Percentiles rank a stretch among this genome's conserved stretches.
Conservation (phyloP, 2,888 invertebrate genomes). For the Heliconius hortense region DNA sequence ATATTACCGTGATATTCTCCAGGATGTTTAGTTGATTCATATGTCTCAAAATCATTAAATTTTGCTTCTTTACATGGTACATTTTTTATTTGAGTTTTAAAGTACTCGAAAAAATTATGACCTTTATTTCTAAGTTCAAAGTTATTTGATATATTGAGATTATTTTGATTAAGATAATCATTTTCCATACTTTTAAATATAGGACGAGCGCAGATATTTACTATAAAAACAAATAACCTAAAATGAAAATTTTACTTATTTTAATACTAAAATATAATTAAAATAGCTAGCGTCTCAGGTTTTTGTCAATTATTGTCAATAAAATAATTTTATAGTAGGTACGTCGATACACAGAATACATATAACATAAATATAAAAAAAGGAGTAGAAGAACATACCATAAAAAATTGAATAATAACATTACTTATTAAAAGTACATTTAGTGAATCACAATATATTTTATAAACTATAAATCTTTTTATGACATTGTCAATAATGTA, state of each 20-base stretch:
- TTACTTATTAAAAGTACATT: slow-evolving; percentile 53
- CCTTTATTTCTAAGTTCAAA: slow-evolving; percentile 24
- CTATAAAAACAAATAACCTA: slow-evolving; percentile 73
- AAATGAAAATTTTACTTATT: slow-evolving; percentile 28
- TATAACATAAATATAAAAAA: background rate
- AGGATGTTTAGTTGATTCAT: slow-evolving; percentile 2
- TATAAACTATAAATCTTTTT: slow-evolving; percentile 28
- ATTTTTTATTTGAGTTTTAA: background rate
- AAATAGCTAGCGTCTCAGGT: background rate
- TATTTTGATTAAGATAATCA: slow-evolving; percentile 41
- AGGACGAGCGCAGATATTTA: slow-evolving; percentile 61
- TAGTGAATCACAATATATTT: slow-evolving; percentile 36
- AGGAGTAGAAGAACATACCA: slow-evolving; percentile 51
- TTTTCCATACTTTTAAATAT: slow-evolving; percentile 65
- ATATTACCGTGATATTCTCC: slow-evolving; percentile 1
- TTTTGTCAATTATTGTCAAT: background rate
- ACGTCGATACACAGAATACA: background rate
- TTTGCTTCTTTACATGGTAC: slow-evolving; percentile 28
- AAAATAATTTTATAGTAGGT: background rate
- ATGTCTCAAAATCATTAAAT: slow-evolving; percentile 34
- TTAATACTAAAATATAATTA: background rate
- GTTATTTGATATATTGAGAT: slow-evolving; percentile 9
- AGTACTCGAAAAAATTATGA: background rate
- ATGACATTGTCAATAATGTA: slow-evolving; percentile 32
- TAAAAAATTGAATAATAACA: slow-evolving; percentile 74